These are phyloP conservation scores for Microcebus murinus DNA, from an alignment of 2,113 vertebrate species.

Conservation along the genomic window DNA sequence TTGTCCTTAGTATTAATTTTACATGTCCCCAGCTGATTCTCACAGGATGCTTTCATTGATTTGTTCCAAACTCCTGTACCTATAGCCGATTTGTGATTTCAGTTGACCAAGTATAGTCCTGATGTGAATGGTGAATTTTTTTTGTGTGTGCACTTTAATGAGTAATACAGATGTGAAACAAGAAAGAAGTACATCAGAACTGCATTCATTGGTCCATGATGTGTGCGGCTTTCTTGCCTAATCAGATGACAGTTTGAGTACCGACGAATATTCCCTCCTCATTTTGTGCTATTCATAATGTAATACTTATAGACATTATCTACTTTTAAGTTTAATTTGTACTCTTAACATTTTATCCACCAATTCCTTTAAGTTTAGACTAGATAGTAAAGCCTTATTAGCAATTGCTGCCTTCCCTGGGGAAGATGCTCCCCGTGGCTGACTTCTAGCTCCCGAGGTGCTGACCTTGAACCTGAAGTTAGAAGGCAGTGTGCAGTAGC, in stretches of 20 bases:
- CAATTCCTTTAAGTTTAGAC: not conserved
- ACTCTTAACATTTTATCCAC: not conserved
- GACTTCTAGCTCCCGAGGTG: not conserved
- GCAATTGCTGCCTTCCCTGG: no score
- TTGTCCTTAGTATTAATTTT: not conserved
- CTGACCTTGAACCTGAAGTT: fast-evolving
- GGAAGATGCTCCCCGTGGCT: fast-evolving
- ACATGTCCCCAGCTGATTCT: not conserved
- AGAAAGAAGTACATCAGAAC: not conserved
- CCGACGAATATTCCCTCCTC: not conserved
- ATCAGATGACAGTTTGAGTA: not conserved
- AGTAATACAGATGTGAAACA: not conserved
- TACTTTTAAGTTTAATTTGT: not conserved
- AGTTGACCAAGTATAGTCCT: not conserved
- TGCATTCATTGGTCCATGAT: not conserved
- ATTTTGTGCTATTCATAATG: not conserved
- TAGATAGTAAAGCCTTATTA: not conserved
- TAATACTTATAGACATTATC: not conserved
- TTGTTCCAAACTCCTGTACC: not conserved
- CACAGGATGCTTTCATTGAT: not conserved
- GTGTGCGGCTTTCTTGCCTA: not conserved
- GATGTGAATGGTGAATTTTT: not conserved
- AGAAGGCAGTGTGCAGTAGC: fast-evolving
- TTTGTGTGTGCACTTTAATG: not conserved
- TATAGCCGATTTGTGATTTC: not conserved